Conservation (phyloP, 2,113 vertebrate genomes). For the Noturus placidus region DNA sequence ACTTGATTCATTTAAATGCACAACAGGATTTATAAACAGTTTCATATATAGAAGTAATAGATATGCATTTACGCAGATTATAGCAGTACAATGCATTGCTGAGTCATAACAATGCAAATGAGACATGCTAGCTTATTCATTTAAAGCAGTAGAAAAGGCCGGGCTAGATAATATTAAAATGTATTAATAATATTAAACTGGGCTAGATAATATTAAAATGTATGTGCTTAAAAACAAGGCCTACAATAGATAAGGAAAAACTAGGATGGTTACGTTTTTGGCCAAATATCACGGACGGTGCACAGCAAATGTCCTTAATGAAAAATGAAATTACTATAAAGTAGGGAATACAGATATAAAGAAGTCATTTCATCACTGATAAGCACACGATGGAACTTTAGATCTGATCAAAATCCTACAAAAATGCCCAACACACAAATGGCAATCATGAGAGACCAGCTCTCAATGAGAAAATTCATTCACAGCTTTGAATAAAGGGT, state of each 20-base stretch:
- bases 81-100: constrained; percentile 14
- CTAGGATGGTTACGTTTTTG: neutral
- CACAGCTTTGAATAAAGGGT: constrained; percentile 30
- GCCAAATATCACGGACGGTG: neutral
- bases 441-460: constrained; percentile 64
- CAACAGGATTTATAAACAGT: constrained; percentile 19
- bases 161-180: neutral
- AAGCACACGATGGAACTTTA: neutral
- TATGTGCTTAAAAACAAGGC: constrained; percentile 3
- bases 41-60: neutral
- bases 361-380: neutral
- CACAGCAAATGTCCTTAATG: neutral
- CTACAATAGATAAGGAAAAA: neutral
- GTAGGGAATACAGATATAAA: neutral
- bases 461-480: constrained; percentile 56
- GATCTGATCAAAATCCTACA: neutral
- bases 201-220: neutral
- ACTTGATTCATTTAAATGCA: constrained; percentile 32
- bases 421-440: neutral
- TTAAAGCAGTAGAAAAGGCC: constrained; percentile 19
- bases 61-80: neutral
- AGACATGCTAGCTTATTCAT: constrained; percentile 60
- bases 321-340: neutral
- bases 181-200: too few species aligned
- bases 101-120: constrained; percentile 32